Conservation (phyloP, 2,113 vertebrate species). For the Apteryx mantelli region DNA sequence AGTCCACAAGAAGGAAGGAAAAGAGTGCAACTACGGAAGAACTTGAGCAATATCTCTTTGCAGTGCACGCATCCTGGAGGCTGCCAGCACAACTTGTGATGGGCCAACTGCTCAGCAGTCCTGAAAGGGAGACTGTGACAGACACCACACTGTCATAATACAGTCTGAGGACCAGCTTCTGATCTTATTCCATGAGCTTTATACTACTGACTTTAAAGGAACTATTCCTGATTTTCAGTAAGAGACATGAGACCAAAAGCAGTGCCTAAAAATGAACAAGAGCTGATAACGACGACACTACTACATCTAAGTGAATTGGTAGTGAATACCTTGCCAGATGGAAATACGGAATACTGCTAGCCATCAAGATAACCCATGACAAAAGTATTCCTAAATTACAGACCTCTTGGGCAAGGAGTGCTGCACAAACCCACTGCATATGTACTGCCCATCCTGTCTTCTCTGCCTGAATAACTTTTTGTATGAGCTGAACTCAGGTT, state of each 20-base stretch:
- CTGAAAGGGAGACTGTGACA: neutral
- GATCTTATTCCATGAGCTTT: neutral
- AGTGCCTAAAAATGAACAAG: neutral
- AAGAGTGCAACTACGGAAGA: neutral
- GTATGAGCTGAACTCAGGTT: neutral
- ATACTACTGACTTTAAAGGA: neutral
- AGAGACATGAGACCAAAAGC: neutral
- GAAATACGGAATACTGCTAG: neutral
- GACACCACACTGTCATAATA: neutral
- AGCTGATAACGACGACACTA: neutral
- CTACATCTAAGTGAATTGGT: neutral
- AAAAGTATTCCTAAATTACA: neutral
- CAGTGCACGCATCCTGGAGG: neutral
- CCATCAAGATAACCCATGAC: neutral
- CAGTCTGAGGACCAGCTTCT: neutral
- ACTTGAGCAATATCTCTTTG: neutral
- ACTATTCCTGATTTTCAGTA: neutral
- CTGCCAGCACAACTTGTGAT: neutral
- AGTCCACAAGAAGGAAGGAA: neutral
- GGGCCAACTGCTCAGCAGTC: neutral
- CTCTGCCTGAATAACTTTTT: neutral
- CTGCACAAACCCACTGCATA: neutral
- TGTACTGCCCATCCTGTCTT: neutral
- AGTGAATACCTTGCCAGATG: neutral
- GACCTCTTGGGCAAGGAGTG: neutral